Evolutionary conservation across 2,113 vertebrate species (phyloP), one percentile per base, ranked within the genome.

Genomic region (Entomyzon cyanotis): DNA sequence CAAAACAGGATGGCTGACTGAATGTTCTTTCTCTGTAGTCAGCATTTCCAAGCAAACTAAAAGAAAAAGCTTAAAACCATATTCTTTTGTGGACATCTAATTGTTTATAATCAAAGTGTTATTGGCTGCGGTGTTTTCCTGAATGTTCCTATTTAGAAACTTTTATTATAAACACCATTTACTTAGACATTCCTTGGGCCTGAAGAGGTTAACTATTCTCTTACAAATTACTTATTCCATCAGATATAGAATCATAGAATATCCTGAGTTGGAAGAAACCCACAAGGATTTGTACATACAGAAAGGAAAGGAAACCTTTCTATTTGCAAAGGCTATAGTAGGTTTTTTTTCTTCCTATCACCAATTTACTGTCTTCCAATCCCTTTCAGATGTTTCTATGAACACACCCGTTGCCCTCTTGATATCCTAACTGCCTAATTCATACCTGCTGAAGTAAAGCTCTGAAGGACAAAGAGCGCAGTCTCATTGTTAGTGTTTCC

Each of bases 391-490:
- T 24, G 15, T 75, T 82, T 64, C 28, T 37, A 10, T 12, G 9
- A 52, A 42, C 16, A 49, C 9, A 24, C 4, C 4, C 21, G 18
- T 0, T 60, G 15, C 18, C 84, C 9, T 59, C 22, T 11, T 1
- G 4, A 17, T 41, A 67, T 33, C 22, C 41, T 23, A 22, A 15
- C 12, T 79, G 50, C 11, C 2, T 58, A 89, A 87, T 74, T 95
- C 90, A 53, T 97, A 98, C 98, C 97, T 98, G 98, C 95, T 96
- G 94, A 81, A 98, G 91, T 63, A 98, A 95, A 42, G 97, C 97
- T 82, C 94, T 96, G 91, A 98, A 98, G 82, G 97, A 96, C 86
- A 97, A 90, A 33, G 93, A 96, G n/a, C 98, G 96, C 78, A 98
- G 87, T 68, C 97, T 96, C 97, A 96, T 96, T 3, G 97, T 98